A percentile compares a stretch with the other conserved stretches of the same genome.
Conservation (phyloP, 2,888 invertebrate species). For the Lasioglossum calceatum region DNA sequence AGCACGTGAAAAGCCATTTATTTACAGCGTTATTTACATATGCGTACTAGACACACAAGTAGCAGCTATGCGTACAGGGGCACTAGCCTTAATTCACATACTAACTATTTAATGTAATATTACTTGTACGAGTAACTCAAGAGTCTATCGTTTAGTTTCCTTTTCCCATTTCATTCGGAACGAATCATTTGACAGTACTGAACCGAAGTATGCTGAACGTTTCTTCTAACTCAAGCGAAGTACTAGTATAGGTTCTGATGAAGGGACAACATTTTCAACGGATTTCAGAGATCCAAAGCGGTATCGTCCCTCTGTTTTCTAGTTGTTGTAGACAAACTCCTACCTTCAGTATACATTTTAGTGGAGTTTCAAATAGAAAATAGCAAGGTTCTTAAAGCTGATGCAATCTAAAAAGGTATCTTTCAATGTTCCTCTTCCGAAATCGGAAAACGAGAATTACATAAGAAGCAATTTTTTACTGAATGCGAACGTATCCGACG, state of each 20-base stretch:
- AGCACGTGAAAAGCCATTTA: conserved; percentile 57
- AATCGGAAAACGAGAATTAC: neutral
- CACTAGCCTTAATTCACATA: neutral
- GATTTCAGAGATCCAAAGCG: neutral
- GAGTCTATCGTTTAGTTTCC: conserved; percentile 8
- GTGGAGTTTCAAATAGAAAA: neutral
- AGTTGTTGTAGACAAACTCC: conserved; percentile 18
- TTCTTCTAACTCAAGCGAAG: neutral
- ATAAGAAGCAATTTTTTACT: neutral
- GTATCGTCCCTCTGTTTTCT: neutral
- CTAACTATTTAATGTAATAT: neutral
- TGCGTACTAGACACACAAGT: conserved; percentile 13
- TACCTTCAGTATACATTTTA: conserved; percentile 24
- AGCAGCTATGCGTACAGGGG: conserved; percentile 11
- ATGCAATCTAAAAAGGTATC: neutral
- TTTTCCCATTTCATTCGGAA: neutral
- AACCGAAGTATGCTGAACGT: neutral
- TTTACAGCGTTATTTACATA: conserved; percentile 51
- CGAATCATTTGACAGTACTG: neutral
- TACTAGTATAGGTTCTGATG: neutral
- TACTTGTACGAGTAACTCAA: conserved; percentile 1
- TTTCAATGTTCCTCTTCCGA: neutral
- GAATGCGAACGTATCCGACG: neutral
- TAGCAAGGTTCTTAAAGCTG: neutral
- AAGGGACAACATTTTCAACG: neutral